phyloP scores from a whole-genome alignment of 2,113 vertebrate species.

The Cisticola juncidis region DNA sequence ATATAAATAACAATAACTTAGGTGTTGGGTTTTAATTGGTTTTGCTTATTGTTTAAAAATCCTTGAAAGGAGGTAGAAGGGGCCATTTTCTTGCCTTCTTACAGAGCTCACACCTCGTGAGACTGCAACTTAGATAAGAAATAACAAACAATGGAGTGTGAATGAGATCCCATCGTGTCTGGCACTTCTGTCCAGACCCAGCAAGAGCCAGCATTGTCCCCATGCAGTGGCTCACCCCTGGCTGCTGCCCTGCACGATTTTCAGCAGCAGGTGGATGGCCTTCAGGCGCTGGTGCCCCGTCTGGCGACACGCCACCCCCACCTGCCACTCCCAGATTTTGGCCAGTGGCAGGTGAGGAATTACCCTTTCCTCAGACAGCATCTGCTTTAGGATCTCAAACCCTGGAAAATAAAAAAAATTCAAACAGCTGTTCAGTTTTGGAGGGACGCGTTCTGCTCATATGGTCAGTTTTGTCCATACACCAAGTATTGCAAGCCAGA shows the following conservation, averaged over 20 bases:
- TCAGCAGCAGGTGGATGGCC: slow-evolving; percentile 90
- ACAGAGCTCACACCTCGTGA: no score
- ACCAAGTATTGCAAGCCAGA: not conserved
- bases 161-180: no score
- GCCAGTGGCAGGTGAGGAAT: slow-evolving; percentile 83
- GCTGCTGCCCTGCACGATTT: slow-evolving; percentile 82
- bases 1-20: no score
- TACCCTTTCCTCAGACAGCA: slow-evolving; percentile 89
- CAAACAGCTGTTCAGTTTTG: not conserved
- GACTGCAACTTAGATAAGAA: no score
- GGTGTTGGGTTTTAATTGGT: no score
- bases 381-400: slow-evolving; percentile 96
- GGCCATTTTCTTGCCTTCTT: no score
- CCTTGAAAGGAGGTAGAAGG: no score
- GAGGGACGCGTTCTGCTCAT: not conserved
- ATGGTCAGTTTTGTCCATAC: not conserved
- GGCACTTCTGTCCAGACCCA: no score
- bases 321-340: slow-evolving; percentile 96
- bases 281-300: slow-evolving; percentile 91
- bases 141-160: no score
- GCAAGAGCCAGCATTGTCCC: no score
- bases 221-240: slow-evolving; percentile 88
- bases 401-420: slow-evolving; percentile 69
- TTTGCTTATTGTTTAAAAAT: no score
- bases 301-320: slow-evolving; percentile 93